phyloP scores from a whole-genome alignment of 2,113 vertebrate genomes.

The Otus sunia region DNA sequence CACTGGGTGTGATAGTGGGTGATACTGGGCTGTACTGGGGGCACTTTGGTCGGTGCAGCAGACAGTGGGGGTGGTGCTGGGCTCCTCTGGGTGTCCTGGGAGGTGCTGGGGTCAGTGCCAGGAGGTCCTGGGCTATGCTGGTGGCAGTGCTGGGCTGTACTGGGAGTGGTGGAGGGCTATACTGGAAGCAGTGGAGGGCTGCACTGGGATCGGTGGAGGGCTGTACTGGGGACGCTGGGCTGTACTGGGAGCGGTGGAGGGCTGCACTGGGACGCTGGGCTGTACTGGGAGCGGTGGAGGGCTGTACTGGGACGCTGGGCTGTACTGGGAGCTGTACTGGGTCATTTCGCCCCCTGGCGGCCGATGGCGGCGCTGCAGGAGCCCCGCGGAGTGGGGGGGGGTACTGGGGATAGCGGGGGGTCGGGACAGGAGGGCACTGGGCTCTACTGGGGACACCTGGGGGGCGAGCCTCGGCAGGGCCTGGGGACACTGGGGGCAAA shows the following conservation, averaged over 20 bases:
- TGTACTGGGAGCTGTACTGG: neutral
- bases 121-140: neutral
- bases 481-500: neutral
- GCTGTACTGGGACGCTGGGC: neutral
- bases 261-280: no score
- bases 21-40: neutral
- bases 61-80: no score
- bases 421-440: neutral
- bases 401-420: neutral
- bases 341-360: neutral
- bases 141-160: no score
- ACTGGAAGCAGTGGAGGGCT: neutral
- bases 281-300: no score
- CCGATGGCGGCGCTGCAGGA: neutral
- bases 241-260: no score
- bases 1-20: neutral
- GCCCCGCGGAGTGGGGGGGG: rapidly evolving
- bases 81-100: neutral
- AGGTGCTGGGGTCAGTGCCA: neutral
- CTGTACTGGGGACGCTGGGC: no score
- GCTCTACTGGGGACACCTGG: neutral
- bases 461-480: no score
- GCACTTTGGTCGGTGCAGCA: neutral
- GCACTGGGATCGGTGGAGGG: neutral
- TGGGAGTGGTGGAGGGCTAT: no score